Conservation (phyloP, 1,140 invertebrate genomes). For the Pygmarrhopalites habei region DNA sequence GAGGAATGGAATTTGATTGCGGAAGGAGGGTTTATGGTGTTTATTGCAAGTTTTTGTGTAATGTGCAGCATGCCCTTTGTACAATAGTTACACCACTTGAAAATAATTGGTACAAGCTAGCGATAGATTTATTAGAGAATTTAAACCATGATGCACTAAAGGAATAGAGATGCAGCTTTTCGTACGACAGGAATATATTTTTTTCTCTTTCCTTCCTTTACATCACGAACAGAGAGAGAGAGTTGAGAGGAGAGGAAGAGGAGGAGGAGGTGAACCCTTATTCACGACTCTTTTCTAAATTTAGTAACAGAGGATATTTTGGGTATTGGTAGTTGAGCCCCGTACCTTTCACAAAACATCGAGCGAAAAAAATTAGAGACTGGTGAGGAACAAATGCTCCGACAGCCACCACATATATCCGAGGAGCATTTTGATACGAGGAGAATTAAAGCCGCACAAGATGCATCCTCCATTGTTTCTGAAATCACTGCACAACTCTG, state of each 20-base stretch:
- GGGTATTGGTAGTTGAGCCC: conserved; percentile 16
- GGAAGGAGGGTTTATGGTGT: too few species aligned
- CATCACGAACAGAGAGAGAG: too few species aligned
- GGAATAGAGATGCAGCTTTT: not conserved
- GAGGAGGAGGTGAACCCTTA: conserved; percentile 17
- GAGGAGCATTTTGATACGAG: conserved; percentile 1
- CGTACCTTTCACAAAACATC: conserved; percentile 18
- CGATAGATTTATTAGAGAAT: conserved; percentile 10
- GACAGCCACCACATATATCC: not conserved
- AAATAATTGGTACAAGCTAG: too few species aligned
- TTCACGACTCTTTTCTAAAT: conserved; percentile 33
- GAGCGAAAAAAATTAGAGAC: conserved; percentile 17
- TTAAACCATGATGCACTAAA: conserved; percentile 3
- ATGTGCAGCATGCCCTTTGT: too few species aligned
- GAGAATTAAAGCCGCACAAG: not conserved
- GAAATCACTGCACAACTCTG: not conserved
- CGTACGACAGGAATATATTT: not conserved
- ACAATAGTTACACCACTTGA: too few species aligned
- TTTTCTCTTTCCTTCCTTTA: not conserved
- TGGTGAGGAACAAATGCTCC: conserved; percentile 21
- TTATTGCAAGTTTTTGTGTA: too few species aligned
- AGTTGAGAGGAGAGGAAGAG: too few species aligned
- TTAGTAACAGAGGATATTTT: conserved; percentile 34
- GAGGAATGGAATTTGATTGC: too few species aligned
- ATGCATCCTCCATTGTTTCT: conserved; percentile 7